Percentiles rank a stretch among this genome's conserved stretches.
Conservation (phyloP, 2,888 invertebrate genomes). For the Philaethria dido region DNA sequence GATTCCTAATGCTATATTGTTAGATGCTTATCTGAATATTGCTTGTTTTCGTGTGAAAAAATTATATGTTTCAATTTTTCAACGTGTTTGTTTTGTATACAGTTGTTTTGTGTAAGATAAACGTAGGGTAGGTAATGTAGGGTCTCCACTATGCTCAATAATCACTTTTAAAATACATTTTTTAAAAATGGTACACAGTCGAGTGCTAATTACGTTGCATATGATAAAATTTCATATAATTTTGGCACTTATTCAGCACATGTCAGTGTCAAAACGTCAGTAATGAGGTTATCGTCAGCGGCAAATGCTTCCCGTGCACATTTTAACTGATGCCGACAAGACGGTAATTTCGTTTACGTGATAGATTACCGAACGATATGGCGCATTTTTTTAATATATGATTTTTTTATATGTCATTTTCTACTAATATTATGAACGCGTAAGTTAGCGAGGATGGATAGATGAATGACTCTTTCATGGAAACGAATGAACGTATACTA, state of each 20-base stretch:
- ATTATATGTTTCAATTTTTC: neutral
- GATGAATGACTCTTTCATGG: too few relatives aligned
- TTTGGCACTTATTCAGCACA: constrained; percentile 17
- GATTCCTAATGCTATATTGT: neutral
- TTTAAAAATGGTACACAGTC: neutral
- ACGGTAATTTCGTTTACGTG: constrained; percentile 35
- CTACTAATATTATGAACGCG: too few relatives aligned
- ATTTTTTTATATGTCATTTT: neutral
- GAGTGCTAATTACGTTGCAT: neutral
- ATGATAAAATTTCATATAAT: constrained; percentile 14
- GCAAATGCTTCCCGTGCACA: constrained; percentile 36
- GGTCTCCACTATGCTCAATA: too few relatives aligned
- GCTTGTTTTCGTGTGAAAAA: neutral
- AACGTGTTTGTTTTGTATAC: neutral
- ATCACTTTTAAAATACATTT: neutral
- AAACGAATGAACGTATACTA: too few relatives aligned
- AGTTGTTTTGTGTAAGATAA: too few relatives aligned
- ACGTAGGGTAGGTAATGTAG: too few relatives aligned
- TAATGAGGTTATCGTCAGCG: constrained; percentile 41
- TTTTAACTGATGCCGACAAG: constrained; percentile 36
- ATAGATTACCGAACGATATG: constrained; percentile 22
- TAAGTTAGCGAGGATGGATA: too few relatives aligned
- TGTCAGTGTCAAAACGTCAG: constrained; percentile 32
- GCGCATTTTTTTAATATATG: neutral
- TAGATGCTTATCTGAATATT: neutral